Percentiles rank a stretch among this genome's conserved stretches.
phyloP scores from a whole-genome alignment of 2,888 invertebrate species.

The Hipparchia sbordonii region DNA sequence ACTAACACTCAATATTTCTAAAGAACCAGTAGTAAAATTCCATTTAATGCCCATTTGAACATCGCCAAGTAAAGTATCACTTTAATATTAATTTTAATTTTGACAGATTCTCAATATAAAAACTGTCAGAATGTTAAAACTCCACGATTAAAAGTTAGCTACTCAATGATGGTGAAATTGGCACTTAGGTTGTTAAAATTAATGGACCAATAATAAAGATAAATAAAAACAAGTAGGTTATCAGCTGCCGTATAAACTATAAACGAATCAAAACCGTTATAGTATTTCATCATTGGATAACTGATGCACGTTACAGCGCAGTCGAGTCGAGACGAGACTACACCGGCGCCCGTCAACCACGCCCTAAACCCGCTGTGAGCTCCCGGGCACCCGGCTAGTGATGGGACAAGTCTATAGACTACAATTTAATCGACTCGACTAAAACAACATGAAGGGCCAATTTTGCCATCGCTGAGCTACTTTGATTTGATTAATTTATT shows the following conservation, averaged over 20 bases:
- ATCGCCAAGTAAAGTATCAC: too few relatives aligned
- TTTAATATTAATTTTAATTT: too few relatives aligned
- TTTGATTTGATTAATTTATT: too few relatives aligned
- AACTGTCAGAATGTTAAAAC: too few relatives aligned
- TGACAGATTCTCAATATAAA: too few relatives aligned
- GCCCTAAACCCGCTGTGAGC: conserved; percentile 51
- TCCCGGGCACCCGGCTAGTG: conserved; percentile 49
- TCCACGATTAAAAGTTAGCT: too few relatives aligned
- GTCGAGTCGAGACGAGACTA: conserved; percentile 61
- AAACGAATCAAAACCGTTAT: conserved; percentile 70
- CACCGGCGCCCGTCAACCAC: conserved; percentile 71
- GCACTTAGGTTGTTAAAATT: too few relatives aligned
- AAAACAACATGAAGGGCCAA: not conserved
- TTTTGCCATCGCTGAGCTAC: too few relatives aligned
- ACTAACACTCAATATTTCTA: too few relatives aligned
- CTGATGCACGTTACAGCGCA: conserved; percentile 54
- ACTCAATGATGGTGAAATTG: too few relatives aligned
- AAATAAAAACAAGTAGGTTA: not conserved
- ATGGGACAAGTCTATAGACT: not conserved
- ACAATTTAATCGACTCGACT: conserved; percentile 4
- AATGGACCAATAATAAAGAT: not conserved
- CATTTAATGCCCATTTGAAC: too few relatives aligned
- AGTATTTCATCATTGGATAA: conserved; percentile 57
- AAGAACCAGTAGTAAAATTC: too few relatives aligned
- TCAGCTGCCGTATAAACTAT: conserved; percentile 22